Evolutionary conservation across 2,888 invertebrate species (phyloP).

Genomic region (Catocala nupta): DNA sequence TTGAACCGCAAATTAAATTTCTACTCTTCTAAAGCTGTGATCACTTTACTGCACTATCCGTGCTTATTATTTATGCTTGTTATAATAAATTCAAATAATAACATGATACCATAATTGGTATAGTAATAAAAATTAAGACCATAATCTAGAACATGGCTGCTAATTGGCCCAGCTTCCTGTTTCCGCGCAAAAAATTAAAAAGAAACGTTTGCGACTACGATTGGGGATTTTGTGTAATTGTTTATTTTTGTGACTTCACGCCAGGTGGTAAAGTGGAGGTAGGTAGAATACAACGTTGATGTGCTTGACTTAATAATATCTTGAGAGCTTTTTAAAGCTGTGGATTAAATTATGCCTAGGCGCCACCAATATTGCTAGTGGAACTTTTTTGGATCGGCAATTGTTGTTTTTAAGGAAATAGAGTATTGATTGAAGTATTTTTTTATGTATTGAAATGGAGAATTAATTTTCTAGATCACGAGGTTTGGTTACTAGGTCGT

Average conservation of each 20-base stretch:
- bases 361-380: too few relatives aligned
- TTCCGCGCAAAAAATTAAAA: slow-evolving; percentile 14
- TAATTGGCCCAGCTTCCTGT: slow-evolving; percentile 47
- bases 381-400: too few relatives aligned
- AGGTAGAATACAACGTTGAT: slow-evolving; percentile 8
- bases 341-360: too few relatives aligned
- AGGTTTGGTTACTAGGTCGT: too few relatives aligned
- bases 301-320: background rate
- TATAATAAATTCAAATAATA: background rate
- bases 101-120: background rate
- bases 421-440: too few relatives aligned
- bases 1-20: too few relatives aligned
- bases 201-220: slow-evolving; percentile 18
- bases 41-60: too few relatives aligned
- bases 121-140: slow-evolving; percentile 18
- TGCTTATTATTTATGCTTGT: background rate
- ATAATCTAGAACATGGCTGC: slow-evolving; percentile 20
- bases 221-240: slow-evolving; percentile 33
- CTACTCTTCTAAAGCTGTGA: too few relatives aligned
- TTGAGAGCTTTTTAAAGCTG: too few relatives aligned
- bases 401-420: too few relatives aligned
- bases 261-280: slow-evolving; percentile 15
- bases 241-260: slow-evolving; percentile 39
- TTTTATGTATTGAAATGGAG: too few relatives aligned
- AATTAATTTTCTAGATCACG: too few relatives aligned